Conservation (phyloP, 2,888 invertebrate genomes). For the Tholera decimalis region DNA sequence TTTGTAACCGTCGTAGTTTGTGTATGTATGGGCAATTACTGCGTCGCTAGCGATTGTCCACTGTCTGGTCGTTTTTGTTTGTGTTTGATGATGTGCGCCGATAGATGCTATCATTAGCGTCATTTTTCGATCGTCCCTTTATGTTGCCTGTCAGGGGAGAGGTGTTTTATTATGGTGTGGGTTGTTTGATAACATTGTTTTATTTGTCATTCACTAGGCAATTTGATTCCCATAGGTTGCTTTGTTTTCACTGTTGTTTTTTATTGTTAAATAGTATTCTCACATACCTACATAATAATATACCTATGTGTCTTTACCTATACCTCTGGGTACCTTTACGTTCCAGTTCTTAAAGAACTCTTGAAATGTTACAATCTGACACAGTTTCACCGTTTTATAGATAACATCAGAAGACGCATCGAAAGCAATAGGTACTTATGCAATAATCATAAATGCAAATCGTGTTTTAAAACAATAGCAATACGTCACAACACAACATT, state of each 20-base stretch:
- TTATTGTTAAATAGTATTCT: not conserved
- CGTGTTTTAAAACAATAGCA: slow-evolving; percentile 44
- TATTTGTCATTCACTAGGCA: slow-evolving; percentile 21
- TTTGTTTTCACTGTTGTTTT: not conserved
- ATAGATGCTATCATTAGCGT: slow-evolving; percentile 69
- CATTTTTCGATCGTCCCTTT: slow-evolving; percentile 63
- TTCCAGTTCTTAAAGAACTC: slow-evolving; percentile 1
- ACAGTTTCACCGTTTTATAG: slow-evolving; percentile 30
- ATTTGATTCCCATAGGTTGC: not conserved
- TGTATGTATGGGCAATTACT: slow-evolving; percentile 72
- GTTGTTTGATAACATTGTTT: slow-evolving; percentile 38
- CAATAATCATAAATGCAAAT: slow-evolving; percentile 42
- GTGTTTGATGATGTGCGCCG: slow-evolving; percentile 72
- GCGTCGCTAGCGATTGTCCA: slow-evolving; percentile 69
- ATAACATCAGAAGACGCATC: slow-evolving; percentile 32
- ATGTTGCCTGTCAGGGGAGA: slow-evolving; percentile 52
- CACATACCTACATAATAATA: no score
- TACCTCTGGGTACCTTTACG: not conserved
- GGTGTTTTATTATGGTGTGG: slow-evolving; percentile 53
- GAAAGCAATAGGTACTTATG: slow-evolving; percentile 21
- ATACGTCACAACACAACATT: slow-evolving; percentile 43
- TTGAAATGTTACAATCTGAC: slow-evolving; percentile 22
- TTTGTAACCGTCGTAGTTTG: slow-evolving; percentile 77
- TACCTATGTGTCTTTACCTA: not conserved
- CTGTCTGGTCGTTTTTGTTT: slow-evolving; percentile 71